These are phyloP conservation scores for Apistogramma diplotaenia DNA, from an alignment of 2,113 vertebrate genomes.

Conservation along the genomic window DNA sequence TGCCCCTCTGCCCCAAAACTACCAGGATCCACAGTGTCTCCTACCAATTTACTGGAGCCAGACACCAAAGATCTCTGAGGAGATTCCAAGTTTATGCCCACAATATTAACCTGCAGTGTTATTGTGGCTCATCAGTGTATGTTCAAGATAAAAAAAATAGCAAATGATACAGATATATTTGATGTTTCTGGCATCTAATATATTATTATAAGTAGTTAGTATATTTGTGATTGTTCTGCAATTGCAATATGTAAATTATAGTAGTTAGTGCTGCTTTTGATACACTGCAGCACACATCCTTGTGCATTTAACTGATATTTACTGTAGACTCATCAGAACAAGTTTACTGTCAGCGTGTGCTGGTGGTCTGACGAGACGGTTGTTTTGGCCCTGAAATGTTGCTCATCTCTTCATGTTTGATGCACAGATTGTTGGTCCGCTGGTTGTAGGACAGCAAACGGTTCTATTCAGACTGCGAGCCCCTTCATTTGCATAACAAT, in stretches of 20 bases:
- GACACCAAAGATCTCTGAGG: not conserved
- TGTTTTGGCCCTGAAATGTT: not conserved
- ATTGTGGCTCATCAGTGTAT: not conserved
- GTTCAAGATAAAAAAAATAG: not conserved
- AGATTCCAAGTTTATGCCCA: not conserved
- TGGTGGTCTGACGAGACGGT: not conserved
- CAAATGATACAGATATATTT: not conserved
- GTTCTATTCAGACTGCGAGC: not conserved
- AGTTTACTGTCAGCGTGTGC: too few species aligned
- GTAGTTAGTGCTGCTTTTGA: fast-evolving
- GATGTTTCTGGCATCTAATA: not conserved
- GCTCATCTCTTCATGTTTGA: not conserved
- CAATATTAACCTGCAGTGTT: not conserved
- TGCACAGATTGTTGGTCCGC: not conserved
- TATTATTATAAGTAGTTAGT: not conserved
- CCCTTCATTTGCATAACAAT: not conserved
- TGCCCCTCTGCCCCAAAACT: not conserved
- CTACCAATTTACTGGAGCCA: not conserved
- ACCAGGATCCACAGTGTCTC: not conserved
- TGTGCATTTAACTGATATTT: not conserved
- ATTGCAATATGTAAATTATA: not conserved
- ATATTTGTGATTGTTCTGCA: not conserved
- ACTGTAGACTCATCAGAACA: fast-evolving
- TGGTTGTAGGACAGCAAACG: not conserved
- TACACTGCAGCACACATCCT: not conserved